Conservation (phyloP, 1,140 invertebrate genomes). For the Chionoecetes opilio region DNA sequence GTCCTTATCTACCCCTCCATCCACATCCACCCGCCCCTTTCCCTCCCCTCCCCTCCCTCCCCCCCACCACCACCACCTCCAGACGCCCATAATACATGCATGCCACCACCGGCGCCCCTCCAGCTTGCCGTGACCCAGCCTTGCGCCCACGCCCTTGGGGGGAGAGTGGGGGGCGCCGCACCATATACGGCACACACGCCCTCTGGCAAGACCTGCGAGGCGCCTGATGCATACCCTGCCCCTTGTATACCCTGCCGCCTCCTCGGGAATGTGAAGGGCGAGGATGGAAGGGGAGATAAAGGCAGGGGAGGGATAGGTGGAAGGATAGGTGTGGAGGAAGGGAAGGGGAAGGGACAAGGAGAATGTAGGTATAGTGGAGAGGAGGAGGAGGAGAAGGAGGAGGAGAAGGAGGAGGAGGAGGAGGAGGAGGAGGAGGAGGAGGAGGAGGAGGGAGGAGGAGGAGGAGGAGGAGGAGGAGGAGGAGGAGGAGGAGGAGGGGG, state of each 20-base stretch:
- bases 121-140: constrained; percentile 9
- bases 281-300: too few species aligned
- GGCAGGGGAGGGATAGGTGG: too few species aligned
- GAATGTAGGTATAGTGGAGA: too few species aligned
- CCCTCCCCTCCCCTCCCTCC: neutral
- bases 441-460: too few species aligned
- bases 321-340: too few species aligned
- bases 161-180: neutral
- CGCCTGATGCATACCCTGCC: neutral
- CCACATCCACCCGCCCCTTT: neutral
- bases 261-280: neutral
- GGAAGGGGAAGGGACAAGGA: too few species aligned
- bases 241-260: neutral
- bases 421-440: too few species aligned
- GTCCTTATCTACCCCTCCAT: too few species aligned
- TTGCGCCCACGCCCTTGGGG: neutral
- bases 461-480: neutral
- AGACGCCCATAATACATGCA: neutral
- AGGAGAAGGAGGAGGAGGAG: too few species aligned
- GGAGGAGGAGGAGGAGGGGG: neutral
- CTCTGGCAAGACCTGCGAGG: neutral
- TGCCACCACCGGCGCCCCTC: neutral
- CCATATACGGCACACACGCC: constrained; percentile 23
- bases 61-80: neutral
- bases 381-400: too few species aligned